phyloP scores from a whole-genome alignment of 2,797 vertebrate genomes.

The Cirrhinus molitorella region DNA sequence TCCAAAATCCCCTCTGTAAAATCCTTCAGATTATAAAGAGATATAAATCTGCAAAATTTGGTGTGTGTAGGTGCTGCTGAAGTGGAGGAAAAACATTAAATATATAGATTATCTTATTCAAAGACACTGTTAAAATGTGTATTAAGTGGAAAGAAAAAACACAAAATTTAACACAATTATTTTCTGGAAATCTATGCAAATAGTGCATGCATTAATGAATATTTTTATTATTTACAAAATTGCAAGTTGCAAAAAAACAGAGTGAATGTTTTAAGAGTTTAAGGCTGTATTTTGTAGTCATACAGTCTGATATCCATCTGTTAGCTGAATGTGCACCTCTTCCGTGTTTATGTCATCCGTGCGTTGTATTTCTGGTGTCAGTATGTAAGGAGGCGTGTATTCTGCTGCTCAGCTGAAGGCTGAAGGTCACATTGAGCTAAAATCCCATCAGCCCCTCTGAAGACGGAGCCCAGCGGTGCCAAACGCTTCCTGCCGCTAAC shows the following conservation, averaged over 20 bases:
- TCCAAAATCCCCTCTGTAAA: too few species aligned
- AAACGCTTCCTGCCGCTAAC: conserved; percentile 37
- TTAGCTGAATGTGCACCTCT: neutral
- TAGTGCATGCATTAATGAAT: neutral
- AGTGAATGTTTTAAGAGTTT: neutral
- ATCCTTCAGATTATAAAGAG: too few species aligned
- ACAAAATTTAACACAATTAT: neutral
- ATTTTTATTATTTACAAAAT: neutral
- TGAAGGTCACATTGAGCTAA: conserved; percentile 55
- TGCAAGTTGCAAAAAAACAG: neutral
- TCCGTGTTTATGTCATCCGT: neutral
- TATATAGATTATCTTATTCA: neutral
- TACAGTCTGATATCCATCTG: neutral
- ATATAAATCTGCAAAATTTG: neutral
- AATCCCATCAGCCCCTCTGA: conserved; percentile 33
- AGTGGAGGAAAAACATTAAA: neutral
- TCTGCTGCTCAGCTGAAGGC: neutral
- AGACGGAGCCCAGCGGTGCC: conserved; percentile 29
- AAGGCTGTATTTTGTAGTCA: neutral
- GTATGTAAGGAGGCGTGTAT: neutral
- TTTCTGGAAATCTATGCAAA: neutral
- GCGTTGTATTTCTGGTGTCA: neutral
- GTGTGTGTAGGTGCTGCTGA: neutral
- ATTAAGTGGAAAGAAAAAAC: neutral
- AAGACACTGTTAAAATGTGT: neutral